A percentile compares a stretch with the other conserved stretches of the same genome.
phyloP scores from a whole-genome alignment of 2,797 vertebrate genomes.

The Microctenopoma stevenorrisi region DNA sequence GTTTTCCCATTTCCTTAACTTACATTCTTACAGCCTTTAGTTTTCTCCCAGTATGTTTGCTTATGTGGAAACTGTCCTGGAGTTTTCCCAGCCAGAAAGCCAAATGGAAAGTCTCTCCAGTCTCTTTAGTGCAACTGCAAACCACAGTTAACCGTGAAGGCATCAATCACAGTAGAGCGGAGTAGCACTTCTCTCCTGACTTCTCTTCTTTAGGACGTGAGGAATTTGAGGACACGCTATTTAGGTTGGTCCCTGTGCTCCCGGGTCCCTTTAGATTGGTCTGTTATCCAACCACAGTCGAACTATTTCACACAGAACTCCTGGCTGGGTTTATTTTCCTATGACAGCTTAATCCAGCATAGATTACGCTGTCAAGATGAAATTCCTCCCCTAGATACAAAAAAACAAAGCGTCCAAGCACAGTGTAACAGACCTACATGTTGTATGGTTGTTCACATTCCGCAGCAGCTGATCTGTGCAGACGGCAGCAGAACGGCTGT shows the following conservation, averaged over 20 bases:
- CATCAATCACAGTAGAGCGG: conserved; percentile 21
- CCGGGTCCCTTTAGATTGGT: conserved; percentile 28
- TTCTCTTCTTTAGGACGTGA: conserved; percentile 34
- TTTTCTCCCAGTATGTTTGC: conserved; percentile 29
- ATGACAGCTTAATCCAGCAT: not conserved
- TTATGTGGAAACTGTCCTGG: conserved; percentile 29
- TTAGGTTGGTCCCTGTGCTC: conserved; percentile 60
- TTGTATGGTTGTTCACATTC: conserved; percentile 42
- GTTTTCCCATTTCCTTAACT: conserved; percentile 23
- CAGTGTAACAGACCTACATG: conserved; percentile 20
- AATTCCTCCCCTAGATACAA: not conserved
- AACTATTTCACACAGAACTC: conserved; percentile 3
- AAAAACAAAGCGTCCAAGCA: conserved; percentile 3
- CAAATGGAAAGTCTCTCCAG: conserved; percentile 23
- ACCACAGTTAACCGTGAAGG: conserved; percentile 25
- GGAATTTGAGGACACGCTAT: conserved; percentile 63
- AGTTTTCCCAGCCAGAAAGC: conserved; percentile 37
- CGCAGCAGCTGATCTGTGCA: conserved; percentile 33
- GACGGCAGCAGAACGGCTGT: conserved; percentile 43
- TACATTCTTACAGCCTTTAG: conserved; percentile 9
- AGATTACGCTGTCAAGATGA: not conserved
- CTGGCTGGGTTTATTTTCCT: not conserved
- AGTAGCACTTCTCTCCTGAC: conserved; percentile 15
- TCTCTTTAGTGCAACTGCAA: conserved; percentile 12
- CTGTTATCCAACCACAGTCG: conserved; percentile 12